A percentile compares a stretch with the other conserved stretches of the same genome.
Conservation (phyloP, 1,140 invertebrate genomes). For the Drosophila littoralis region DNA sequence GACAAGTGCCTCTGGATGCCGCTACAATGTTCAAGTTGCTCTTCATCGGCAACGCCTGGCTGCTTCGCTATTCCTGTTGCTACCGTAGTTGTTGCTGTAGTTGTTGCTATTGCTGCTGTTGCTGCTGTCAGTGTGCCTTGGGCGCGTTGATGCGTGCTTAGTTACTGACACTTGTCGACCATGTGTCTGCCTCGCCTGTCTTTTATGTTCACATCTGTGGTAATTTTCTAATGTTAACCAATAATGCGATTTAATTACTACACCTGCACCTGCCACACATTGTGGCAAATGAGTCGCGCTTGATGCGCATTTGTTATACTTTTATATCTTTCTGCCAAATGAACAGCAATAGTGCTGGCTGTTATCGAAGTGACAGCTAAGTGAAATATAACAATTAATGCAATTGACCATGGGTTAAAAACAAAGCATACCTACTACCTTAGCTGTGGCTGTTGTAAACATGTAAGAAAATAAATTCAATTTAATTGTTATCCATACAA, state of each 20-base stretch:
- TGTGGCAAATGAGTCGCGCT: constrained; percentile 4
- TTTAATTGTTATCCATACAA: no score
- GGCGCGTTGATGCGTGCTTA: constrained; percentile 44
- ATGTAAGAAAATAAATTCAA: no score
- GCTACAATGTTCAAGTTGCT: constrained; percentile 44
- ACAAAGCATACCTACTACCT: no score
- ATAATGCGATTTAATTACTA: constrained; percentile 25
- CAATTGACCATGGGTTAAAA: no score
- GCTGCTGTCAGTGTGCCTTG: constrained; percentile 16
- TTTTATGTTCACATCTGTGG: constrained; percentile 18
- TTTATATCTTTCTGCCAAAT: no score
- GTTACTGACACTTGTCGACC: constrained; percentile 45
- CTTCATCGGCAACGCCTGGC: constrained; percentile 18
- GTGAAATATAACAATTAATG: no score
- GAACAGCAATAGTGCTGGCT: no score
- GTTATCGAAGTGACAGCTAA: no score
- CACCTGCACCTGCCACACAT: constrained; percentile 1
- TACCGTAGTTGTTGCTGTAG: not conserved
- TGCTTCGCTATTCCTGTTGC: constrained; percentile 7
- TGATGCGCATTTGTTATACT: constrained; percentile 7
- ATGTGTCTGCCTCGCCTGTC: not conserved
- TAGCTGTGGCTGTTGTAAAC: no score
- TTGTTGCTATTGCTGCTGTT: constrained; percentile 9
- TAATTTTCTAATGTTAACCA: constrained; percentile 16
- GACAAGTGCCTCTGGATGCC: constrained; percentile 56